Percentiles rank a stretch among this genome's conserved stretches.
phyloP scores from a whole-genome alignment of 2,888 invertebrate genomes.

The Drosophila anomelani region DNA sequence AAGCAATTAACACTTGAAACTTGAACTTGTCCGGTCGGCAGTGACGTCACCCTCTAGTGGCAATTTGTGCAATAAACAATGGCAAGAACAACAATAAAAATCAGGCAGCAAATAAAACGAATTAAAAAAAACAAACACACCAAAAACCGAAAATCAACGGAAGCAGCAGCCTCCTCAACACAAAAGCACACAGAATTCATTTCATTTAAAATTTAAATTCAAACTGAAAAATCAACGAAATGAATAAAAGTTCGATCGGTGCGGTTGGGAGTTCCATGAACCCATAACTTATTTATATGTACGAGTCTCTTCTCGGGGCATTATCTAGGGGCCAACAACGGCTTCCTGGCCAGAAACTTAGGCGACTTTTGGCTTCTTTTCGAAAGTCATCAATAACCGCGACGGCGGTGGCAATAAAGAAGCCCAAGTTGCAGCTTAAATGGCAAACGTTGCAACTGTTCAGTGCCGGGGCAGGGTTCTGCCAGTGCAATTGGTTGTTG shows the following conservation, averaged over 20 bases:
- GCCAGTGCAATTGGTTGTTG: constrained; percentile 42
- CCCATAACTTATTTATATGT: constrained; percentile 35
- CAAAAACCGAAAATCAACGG: constrained; percentile 58
- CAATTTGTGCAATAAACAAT: constrained; percentile 74
- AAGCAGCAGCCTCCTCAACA: constrained; percentile 26
- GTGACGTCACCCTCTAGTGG: constrained; percentile 63
- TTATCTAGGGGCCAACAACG: constrained; percentile 40
- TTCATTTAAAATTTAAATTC: constrained; percentile 72
- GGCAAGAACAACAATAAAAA: constrained; percentile 62
- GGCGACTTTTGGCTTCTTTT: constrained; percentile 47
- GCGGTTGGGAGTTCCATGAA: constrained; percentile 42
- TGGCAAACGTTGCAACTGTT: constrained; percentile 49
- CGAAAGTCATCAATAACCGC: constrained; percentile 73
- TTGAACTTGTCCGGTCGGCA: constrained; percentile 64
- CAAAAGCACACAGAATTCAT: constrained; percentile 29
- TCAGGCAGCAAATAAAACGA: constrained; percentile 47
- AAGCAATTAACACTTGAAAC: constrained; percentile 65
- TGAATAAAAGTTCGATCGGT: constrained; percentile 27
- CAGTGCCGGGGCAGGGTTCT: constrained; percentile 22
- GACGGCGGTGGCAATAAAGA: constrained; percentile 50
- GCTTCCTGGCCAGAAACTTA: constrained; percentile 48
- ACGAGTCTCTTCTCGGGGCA: constrained; percentile 12
- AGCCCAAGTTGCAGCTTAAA: constrained; percentile 28
- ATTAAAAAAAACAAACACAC: constrained; percentile 11
- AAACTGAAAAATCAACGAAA: constrained; percentile 25